Conservation (phyloP, 2,797 vertebrate genomes). For the Microctenopoma stevenorrisi region DNA sequence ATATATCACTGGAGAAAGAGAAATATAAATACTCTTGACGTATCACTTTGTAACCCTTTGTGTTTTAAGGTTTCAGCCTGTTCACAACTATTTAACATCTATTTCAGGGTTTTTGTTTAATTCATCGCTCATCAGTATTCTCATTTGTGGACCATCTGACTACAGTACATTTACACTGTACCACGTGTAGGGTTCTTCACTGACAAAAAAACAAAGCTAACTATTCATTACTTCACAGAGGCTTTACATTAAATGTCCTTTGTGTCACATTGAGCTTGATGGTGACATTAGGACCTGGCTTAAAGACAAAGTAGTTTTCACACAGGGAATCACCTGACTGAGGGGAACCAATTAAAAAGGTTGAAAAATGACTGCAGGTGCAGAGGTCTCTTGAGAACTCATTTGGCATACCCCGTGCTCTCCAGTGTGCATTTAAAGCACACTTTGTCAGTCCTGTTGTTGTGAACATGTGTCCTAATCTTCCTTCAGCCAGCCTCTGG, state of each 20-base stretch:
- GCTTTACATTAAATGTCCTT: background rate
- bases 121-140: too few species aligned
- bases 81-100: too few species aligned
- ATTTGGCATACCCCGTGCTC: slow-evolving; percentile 37
- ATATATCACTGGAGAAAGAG: too few species aligned
- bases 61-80: too few species aligned
- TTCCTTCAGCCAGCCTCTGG: background rate
- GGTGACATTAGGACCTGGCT: background rate
- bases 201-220: background rate
- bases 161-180: background rate
- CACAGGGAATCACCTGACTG: slow-evolving; percentile 58
- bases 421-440: slow-evolving; percentile 1
- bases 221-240: background rate
- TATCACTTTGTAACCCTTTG: too few species aligned
- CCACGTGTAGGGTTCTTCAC: background rate
- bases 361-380: slow-evolving; percentile 72
- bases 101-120: too few species aligned
- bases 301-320: slow-evolving; percentile 1
- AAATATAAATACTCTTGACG: too few species aligned
- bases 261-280: background rate
- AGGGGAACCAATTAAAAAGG: slow-evolving; percentile 69
- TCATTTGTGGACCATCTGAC: too few species aligned
- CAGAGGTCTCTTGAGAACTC: slow-evolving; percentile 61
- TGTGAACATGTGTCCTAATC: background rate
- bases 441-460: background rate